Evolutionary conservation across 2,113 vertebrate genomes (phyloP).

Genomic region (Chamaetylas fuelleborni): DNA sequence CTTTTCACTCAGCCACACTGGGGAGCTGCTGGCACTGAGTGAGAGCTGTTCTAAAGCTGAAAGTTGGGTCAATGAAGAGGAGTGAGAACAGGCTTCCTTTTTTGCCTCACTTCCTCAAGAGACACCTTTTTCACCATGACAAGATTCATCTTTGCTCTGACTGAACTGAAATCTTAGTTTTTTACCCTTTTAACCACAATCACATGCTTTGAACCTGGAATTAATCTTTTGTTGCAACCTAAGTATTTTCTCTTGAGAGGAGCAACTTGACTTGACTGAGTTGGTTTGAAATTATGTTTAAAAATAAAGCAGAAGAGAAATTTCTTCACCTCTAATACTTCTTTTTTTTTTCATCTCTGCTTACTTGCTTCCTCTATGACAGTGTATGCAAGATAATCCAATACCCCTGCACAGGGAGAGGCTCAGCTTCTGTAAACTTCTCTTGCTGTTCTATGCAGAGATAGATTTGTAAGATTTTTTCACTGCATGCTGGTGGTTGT

Average conservation of each 20-base stretch:
- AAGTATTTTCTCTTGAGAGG: neutral
- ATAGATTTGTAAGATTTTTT: neutral
- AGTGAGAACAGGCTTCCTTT: neutral
- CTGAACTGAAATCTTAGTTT: neutral
- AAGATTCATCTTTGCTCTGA: neutral
- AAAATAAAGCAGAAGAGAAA: neutral
- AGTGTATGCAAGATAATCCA: fast-evolving
- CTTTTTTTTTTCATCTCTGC: neutral
- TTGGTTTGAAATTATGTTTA: neutral
- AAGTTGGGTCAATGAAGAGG: neutral
- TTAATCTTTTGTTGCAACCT: neutral
- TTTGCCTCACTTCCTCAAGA: neutral
- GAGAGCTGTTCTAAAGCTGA: neutral
- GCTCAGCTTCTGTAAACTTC: neutral
- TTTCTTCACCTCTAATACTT: neutral
- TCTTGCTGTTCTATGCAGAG: neutral
- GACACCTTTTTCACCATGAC: neutral
- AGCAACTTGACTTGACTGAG: neutral
- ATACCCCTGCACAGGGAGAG: neutral
- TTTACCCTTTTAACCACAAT: neutral
- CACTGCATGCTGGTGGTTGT: neutral
- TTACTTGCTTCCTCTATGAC: neutral
- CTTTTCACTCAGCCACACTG: neutral
- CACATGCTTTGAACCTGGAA: neutral
- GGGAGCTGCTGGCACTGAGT: neutral